Base-by-base conservation (phyloP, 1,140 invertebrate genomes). In the Polypedilum pembai region DNA sequence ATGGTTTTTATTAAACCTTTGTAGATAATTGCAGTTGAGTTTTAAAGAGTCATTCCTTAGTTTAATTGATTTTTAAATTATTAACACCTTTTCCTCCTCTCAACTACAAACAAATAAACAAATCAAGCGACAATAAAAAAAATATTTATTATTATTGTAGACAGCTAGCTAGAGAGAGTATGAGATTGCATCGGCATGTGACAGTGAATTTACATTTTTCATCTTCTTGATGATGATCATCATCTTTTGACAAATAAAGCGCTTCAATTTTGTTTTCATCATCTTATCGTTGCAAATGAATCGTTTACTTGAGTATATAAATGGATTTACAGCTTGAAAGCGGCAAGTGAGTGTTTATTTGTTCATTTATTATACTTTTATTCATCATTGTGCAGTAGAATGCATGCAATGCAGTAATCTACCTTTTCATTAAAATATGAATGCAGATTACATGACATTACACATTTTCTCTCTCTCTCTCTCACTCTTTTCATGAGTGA, bases 391-490 rank as follows among this genome's bases (percentile, higher is more conserved):
- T 56, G 24, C 5, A 33, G 24, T 56, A n/a, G 45, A 56, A n/a
- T 56, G 45, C 45, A 56, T 56, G 45, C 45, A 56, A 33, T 33
- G 45, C 45, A 56, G n/a, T 56, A 56, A 56, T 56, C 45, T 15
- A 56, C 45, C 12, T 56, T 56, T 45, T 56, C n/a, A 56, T 56
- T 56, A 33, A 33, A 33, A 33, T 33, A 33, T 33, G 24, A 33
- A 56, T 56, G 45, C n/a, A 56, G 45, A 56, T 56, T 56, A 56
- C 45, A 56, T 56, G 45, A 56, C 45, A 56, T 56, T 56, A 56
- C n/a, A 56, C n/a, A 56, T 56, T n/a, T 56, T n/a, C 15, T 33
- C 24, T 33, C 2, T 33, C 24, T 33, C 24, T 33, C 24, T 33
- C 5, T n/a, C 15, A 45, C 41, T n/a, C 15, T 56, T 56, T 56